Evolutionary conservation across 2,797 vertebrate species (phyloP).

Genomic region (Gallinago stenura): DNA sequence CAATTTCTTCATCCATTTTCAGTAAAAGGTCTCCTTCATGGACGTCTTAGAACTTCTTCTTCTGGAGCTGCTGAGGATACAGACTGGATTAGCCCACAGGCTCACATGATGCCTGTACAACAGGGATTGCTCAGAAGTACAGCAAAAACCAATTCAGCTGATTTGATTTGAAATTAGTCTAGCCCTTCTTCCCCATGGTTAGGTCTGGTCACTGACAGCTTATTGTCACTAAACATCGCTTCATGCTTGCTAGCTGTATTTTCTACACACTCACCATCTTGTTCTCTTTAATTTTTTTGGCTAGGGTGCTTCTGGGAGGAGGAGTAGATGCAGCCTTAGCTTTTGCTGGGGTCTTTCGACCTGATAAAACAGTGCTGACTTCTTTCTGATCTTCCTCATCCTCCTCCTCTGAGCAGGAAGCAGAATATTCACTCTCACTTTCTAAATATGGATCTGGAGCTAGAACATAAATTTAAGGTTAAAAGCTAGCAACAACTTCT

Average conservation of each 20-base stretch:
- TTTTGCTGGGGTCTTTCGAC: slow-evolving; percentile 47
- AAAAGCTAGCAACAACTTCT: not conserved
- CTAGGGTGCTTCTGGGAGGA: slow-evolving; percentile 81
- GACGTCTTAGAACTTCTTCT: not conserved
- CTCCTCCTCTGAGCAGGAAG: slow-evolving; percentile 88
- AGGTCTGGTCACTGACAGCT: not conserved
- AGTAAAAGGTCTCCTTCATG: not conserved
- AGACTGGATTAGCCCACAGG: not conserved
- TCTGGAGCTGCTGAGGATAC: not conserved
- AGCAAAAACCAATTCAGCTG: not conserved
- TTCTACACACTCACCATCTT: slow-evolving; percentile 78
- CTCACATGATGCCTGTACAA: not conserved
- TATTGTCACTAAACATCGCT: not conserved
- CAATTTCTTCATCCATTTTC: not conserved
- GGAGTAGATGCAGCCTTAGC: slow-evolving; percentile 25
- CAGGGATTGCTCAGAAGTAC: not conserved
- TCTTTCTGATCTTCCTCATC: slow-evolving; percentile 66
- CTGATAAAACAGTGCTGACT: not conserved
- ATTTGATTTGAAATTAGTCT: not conserved
- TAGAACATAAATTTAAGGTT: slow-evolving; percentile 57
- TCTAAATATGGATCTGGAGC: slow-evolving; percentile 85
- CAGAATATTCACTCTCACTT: slow-evolving; percentile 93
- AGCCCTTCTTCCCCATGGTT: not conserved
- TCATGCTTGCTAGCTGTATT: not conserved
- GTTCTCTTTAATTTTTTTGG: slow-evolving; percentile 85